Evolutionary conservation across 2,888 invertebrate species (phyloP).

Genomic region (Zygothrica quintamaculata): DNA sequence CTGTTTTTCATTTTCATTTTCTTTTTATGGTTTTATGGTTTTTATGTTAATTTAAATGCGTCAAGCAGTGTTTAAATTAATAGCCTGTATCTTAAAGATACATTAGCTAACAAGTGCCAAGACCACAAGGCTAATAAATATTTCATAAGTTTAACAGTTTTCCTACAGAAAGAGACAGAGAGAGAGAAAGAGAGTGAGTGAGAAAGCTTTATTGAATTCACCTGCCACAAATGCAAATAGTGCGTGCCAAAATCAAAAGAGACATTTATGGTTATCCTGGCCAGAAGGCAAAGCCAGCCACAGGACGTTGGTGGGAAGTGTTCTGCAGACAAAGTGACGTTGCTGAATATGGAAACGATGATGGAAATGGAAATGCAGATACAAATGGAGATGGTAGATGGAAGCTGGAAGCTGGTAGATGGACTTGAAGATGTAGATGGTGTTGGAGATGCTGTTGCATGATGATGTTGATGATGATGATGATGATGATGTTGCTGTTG

Average conservation of each 20-base stretch:
- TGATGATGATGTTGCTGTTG: neutral
- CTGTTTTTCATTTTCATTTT: constrained; percentile 7
- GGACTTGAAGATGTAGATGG: neutral
- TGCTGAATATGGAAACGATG: neutral
- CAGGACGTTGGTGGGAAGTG: neutral
- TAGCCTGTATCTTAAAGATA: constrained; percentile 48
- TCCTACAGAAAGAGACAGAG: too few species aligned
- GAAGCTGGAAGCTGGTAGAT: neutral
- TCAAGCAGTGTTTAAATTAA: constrained; percentile 53
- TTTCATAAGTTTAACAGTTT: constrained; percentile 47
- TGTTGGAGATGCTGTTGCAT: neutral
- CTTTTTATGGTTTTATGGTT: constrained; percentile 27
- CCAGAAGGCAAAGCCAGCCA: neutral
- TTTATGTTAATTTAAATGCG: constrained; percentile 75
- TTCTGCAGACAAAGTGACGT: neutral
- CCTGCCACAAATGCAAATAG: constrained; percentile 54
- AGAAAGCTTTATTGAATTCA: constrained; percentile 47
- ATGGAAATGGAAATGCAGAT: neutral
- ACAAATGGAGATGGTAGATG: neutral
- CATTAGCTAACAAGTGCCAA: constrained; percentile 54
- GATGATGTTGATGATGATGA: neutral
- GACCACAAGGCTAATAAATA: constrained; percentile 59
- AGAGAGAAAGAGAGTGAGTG: too few species aligned
- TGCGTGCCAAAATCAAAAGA: constrained; percentile 56
- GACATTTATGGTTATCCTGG: constrained; percentile 34